A percentile compares a stretch with the other conserved stretches of the same genome.
phyloP scores from a whole-genome alignment of 2,797 vertebrate genomes.

The Pristis pectinata region DNA sequence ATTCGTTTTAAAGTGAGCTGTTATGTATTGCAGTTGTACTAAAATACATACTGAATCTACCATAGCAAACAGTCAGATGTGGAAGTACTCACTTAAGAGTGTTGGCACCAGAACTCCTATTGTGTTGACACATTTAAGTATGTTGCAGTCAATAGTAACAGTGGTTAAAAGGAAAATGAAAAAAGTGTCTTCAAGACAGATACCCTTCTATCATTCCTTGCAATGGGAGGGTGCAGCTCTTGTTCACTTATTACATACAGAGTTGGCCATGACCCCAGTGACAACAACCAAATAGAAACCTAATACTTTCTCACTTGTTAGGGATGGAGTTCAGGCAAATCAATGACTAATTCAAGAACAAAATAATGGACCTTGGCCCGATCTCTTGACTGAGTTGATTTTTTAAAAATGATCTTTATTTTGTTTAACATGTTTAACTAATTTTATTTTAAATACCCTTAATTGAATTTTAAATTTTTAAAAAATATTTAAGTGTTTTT shows the following conservation, averaged over 20 bases:
- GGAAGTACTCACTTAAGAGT: not conserved
- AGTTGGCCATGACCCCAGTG: not conserved
- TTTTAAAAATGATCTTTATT: no score
- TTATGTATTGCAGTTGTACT: no score
- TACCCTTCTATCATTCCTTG: not conserved
- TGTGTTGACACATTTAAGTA: not conserved
- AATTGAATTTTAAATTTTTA: no score
- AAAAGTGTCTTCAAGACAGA: not conserved
- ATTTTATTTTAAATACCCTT: no score
- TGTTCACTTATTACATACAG: not conserved
- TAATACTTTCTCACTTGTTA: not conserved
- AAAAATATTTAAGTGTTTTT: no score
- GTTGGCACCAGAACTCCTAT: not conserved
- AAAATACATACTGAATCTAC: no score
- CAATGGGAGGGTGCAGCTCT: not conserved
- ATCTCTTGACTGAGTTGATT: not conserved
- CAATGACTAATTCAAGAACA: not conserved
- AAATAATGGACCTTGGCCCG: not conserved
- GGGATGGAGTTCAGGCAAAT: not conserved
- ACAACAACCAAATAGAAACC: no score
- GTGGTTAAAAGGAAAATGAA: not conserved
- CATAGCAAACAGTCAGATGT: constrained; percentile 1
- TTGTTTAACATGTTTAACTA: no score
- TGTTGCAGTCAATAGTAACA: not conserved
- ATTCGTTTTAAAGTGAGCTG: not conserved